phyloP scores from a whole-genome alignment of 2,113 vertebrate genomes.

The Bujurquina vittata region DNA sequence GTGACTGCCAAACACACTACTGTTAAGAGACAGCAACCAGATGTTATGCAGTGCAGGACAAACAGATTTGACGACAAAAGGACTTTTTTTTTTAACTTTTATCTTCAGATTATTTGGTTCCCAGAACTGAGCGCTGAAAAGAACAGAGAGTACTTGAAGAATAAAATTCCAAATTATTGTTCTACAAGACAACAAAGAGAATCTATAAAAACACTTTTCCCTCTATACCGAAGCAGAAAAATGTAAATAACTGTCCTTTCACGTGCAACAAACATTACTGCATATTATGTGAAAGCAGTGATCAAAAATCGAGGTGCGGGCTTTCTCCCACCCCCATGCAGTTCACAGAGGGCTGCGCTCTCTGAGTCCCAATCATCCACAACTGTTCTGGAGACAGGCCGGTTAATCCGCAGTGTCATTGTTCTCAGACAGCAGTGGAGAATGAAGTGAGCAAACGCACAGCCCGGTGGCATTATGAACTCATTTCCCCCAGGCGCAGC shows the following conservation, averaged over 20 bases:
- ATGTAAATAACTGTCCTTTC: background rate
- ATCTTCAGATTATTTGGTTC: constrained; percentile 46
- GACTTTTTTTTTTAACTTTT: background rate
- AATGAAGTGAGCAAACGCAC: constrained; percentile 71
- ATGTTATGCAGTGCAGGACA: constrained; percentile 39
- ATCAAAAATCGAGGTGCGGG: constrained; percentile 31
- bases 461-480: constrained; percentile 52
- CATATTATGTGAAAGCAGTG: constrained; percentile 18
- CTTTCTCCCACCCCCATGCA: constrained; percentile 41
- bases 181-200: background rate
- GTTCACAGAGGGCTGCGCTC: constrained; percentile 48
- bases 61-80: constrained; percentile 6
- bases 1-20: constrained; percentile 30
- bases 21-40: constrained; percentile 54
- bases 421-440: constrained; percentile 72
- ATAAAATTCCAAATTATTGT: constrained; percentile 25
- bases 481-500: constrained; percentile 60
- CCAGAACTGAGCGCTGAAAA: constrained; percentile 42
- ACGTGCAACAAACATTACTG: constrained; percentile 4
- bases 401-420: constrained; percentile 77
- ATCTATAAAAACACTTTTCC: constrained; percentile 2
- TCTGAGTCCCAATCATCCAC: constrained; percentile 50
- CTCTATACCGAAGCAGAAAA: background rate
- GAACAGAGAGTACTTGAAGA: constrained; percentile 30
- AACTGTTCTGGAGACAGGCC: constrained; percentile 50